Conservation (phyloP, 1,140 invertebrate genomes). For the Frieseomelitta varia region DNA sequence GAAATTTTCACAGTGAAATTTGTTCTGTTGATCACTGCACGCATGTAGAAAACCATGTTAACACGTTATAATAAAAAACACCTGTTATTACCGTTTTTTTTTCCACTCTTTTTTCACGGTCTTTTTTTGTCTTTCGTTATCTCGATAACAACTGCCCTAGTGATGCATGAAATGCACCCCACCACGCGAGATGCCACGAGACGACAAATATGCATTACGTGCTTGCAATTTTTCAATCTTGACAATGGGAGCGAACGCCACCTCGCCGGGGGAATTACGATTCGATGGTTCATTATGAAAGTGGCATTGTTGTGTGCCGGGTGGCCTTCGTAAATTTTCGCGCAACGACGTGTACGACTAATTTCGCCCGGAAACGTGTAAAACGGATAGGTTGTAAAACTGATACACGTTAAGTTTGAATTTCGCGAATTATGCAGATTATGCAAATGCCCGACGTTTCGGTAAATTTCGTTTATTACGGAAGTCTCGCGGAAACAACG, state of each 20-base stretch:
- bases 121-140: neutral
- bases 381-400: neutral
- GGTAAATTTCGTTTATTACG: neutral
- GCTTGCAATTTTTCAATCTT: neutral
- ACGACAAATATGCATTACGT: slow-evolving; percentile 43
- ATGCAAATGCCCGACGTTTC: neutral
- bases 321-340: neutral
- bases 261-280: neutral
- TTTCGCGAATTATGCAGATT: neutral
- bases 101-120: neutral
- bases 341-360: neutral
- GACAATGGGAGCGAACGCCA: neutral
- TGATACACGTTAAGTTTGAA: neutral
- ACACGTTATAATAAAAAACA: neutral
- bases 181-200: neutral
- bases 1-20: too few species aligned
- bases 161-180: neutral
- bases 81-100: neutral
- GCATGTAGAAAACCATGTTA: neutral
- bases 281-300: neutral
- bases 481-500: neutral
- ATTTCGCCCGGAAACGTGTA: neutral
- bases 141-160: neutral
- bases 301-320: neutral
- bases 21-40: neutral